Evolutionary conservation across 2,888 invertebrate species (phyloP).

Genomic region (Macrophya alboannulata): DNA sequence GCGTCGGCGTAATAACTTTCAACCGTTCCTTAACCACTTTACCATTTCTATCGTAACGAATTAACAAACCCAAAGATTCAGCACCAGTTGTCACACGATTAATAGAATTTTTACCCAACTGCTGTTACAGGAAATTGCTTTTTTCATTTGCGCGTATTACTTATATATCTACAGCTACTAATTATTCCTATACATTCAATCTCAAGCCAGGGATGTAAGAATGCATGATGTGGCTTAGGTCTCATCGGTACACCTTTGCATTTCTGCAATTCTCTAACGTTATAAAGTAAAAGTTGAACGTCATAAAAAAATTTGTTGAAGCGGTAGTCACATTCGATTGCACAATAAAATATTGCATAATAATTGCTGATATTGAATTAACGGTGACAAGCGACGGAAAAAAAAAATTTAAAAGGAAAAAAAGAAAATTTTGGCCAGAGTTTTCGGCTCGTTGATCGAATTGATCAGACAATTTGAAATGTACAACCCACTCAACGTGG

Average conservation of each 20-base stretch:
- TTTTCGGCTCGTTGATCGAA: conserved; percentile 25
- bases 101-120: conserved; percentile 6
- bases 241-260: not conserved
- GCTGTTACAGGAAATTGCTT: not conserved
- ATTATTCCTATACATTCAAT: not conserved
- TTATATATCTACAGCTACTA: not conserved
- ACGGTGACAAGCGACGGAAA: not conserved
- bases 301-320: not conserved
- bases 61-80: conserved; percentile 29
- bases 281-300: not conserved
- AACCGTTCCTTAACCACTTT: conserved; percentile 28
- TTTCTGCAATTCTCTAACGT: not conserved
- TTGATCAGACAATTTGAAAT: conserved; percentile 36
- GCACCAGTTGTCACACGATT: not conserved
- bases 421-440: not conserved
- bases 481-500: conserved; percentile 30
- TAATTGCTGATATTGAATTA: conserved; percentile 10
- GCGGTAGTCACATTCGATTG: not conserved
- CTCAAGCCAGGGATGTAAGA: too few relatives aligned
- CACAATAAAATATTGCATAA: not conserved
- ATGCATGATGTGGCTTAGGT: not conserved
- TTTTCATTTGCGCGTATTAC: conserved; percentile 1
- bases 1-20: conserved; percentile 42
- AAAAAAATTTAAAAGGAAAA: not conserved
- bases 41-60: not conserved